These are phyloP conservation scores for Deroptyus accipitrinus DNA, from an alignment of 2,113 vertebrate species.

Conservation along the genomic window DNA sequence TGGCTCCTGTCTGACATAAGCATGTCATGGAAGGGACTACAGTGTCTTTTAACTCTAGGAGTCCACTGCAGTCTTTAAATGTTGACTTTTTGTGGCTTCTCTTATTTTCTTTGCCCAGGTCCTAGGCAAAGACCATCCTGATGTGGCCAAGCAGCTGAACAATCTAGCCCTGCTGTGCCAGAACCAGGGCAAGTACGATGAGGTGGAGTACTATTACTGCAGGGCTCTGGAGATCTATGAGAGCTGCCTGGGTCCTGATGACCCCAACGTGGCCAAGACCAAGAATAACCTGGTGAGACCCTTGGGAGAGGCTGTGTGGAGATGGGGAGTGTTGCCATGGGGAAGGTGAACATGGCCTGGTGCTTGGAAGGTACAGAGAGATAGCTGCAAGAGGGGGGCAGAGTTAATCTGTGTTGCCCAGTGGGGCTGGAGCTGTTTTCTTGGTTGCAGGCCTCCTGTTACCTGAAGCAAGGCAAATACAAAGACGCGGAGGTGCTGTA, in stretches of 20 bases:
- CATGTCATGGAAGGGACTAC: not conserved
- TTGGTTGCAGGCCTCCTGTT: slow-evolving; percentile 90
- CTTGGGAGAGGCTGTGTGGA: not conserved
- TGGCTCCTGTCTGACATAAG: not conserved
- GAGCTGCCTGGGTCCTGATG: slow-evolving; percentile 89
- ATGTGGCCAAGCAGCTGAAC: slow-evolving; percentile 98
- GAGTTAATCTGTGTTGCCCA: not conserved
- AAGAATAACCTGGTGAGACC: slow-evolving; percentile 94
- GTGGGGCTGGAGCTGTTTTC: not conserved
- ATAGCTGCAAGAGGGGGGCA: not conserved
- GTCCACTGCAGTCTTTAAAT: not conserved
- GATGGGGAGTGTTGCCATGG: not conserved
- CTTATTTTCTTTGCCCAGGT: slow-evolving; percentile 76
- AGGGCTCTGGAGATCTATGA: slow-evolving; percentile 96
- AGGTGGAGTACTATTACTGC: slow-evolving; percentile 96
- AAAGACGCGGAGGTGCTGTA: slow-evolving; percentile 94
- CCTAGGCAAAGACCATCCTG: slow-evolving; percentile 93
- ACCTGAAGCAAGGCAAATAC: slow-evolving; percentile 96
- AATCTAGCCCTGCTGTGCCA: slow-evolving; percentile 96
- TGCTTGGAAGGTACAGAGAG: not conserved
- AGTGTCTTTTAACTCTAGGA: not conserved
- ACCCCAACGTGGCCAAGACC: slow-evolving; percentile 96
- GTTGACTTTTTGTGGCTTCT: not conserved
- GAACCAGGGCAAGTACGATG: slow-evolving; percentile 98
- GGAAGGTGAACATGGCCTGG: not conserved